Evolutionary conservation across 2,113 vertebrate species (phyloP), one percentile per base, ranked within the genome.

Genomic region (Chlorodrepanis virens): DNA sequence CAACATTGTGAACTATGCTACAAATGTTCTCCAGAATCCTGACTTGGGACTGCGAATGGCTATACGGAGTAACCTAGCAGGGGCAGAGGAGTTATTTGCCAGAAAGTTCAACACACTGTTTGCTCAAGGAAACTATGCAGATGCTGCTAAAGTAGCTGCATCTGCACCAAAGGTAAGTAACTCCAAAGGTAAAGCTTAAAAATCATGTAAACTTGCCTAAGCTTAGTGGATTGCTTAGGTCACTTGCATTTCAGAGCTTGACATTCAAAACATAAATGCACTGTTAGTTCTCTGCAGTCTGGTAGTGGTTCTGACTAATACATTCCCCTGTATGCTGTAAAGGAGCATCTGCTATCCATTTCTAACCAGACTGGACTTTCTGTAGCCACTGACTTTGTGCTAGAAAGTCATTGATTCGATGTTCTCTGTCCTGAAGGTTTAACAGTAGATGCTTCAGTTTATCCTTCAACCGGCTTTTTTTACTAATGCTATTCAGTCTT

Each of bases 1-100:
- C 88, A 99, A 99, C 89, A 98, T 99, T n/a, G 98, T 99, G 84
- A 99, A 98, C 94, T 99, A 99, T 7, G 98, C 98, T 92, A 99
- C 98, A 1, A 99, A 97, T 6, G 98, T 99, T 83, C 98, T 99
- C 70, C 99, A 99, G 97, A 99, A 99, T 95, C 98, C 99, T 17
- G 99, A 99, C 88, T 96, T 99, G 37, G 99, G 98, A 8, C 93
- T 99, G 83, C 98, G 98, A 52, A 98, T 99, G 98, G 99, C 99
- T 23, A 97, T 99, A 64, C 98, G 98, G 83, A 98, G 98, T 63
- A 99, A 99, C 91, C 97, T 99, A 5, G 97, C 99, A 4, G 99
- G 99, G 14, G 99, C 99, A 7, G 99, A 99, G 92, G 99, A 99
- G 61, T 98, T 99, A 68, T 99, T 99, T 97, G 98, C 96, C 67